Evolutionary conservation across 2,888 invertebrate genomes (phyloP).

Genomic region (Plutella xylostella): DNA sequence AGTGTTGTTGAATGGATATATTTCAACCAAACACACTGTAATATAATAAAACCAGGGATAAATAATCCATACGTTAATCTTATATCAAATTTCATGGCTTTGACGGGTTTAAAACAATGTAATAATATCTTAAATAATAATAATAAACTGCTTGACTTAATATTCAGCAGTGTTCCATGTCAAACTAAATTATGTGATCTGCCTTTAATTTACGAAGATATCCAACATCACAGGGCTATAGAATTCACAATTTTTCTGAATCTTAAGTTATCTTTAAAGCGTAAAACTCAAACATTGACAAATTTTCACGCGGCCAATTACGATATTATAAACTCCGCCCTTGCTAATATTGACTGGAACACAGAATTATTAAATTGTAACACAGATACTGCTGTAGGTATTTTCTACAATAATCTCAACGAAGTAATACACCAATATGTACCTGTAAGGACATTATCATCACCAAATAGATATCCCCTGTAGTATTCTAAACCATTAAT

Average conservation of each 20-base stretch:
- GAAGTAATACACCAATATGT: neutral
- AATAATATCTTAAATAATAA: conserved; percentile 2
- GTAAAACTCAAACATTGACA: neutral
- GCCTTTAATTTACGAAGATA: conserved; percentile 1
- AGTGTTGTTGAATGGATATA: neutral
- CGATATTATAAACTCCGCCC: neutral
- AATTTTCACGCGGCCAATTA: neutral
- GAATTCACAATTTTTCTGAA: neutral
- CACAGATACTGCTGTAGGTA: neutral
- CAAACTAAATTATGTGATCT: neutral
- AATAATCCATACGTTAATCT: neutral
- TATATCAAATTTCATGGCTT: neutral
- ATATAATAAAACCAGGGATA: neutral
- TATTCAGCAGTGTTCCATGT: neutral
- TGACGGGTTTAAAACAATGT: neutral
- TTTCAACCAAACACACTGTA: neutral
- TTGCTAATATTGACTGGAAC: neutral
- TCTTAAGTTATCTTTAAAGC: neutral
- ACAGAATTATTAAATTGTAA: neutral
- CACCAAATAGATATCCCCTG: neutral
- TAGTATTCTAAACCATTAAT: conserved; percentile 6
- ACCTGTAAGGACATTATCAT: neutral
- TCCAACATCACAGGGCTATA: neutral
- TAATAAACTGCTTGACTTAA: conserved; percentile 2
- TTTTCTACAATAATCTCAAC: neutral